Base-by-base conservation (phyloP, 2,113 vertebrate species). In the Xyliphius kryptos region DNA sequence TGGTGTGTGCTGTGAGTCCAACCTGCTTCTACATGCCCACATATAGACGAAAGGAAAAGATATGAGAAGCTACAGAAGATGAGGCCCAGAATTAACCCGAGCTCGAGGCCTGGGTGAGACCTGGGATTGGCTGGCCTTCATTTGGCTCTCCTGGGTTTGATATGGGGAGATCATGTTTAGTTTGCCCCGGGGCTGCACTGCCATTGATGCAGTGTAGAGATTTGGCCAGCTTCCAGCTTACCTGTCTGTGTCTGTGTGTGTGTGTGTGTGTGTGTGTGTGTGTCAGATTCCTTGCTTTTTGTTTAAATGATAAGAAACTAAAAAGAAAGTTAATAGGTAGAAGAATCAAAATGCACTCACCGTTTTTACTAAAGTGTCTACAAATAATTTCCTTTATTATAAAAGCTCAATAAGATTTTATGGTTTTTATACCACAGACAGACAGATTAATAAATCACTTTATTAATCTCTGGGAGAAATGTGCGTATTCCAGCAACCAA, bases 21-120 rank as follows among this genome's bases (percentile, higher is more conserved):
- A n/a, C 54, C 32, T 53, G 40, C 55, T 46, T 21, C 40, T 57
- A 60, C 47, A 50, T 61, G 49, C 44, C 50, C 14, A 74, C 54
- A 69, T 53, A 58, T 60, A 22, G 62, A 59, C 48, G 40, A 65
- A 51, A 41, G 66, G 71, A 56, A 59, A 63, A 67, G 59, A 72
- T 74, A 72, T 78, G 70, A 56, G 59, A 73, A 74, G 78, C 73
- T 75, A 70, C 75, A 79, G 75, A 80, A 73, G 70, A 74, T 81
- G 77, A 78, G 74, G 74, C 79, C 85, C 77, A 75, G 81, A 81
- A 80, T 87, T 86, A 87, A 81, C 74, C 70, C 74, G 80, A 77
- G 86, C 86, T 88, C 82, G 85, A 83, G 87, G 87, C 79, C 82
- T 85, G 84, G 85, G 86, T 88, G 86, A 86, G 82, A 80, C 88